Evolutionary conservation across 2,797 vertebrate species (phyloP), one percentile per base, ranked within the genome.

Genomic region (Neoniphon sammara): DNA sequence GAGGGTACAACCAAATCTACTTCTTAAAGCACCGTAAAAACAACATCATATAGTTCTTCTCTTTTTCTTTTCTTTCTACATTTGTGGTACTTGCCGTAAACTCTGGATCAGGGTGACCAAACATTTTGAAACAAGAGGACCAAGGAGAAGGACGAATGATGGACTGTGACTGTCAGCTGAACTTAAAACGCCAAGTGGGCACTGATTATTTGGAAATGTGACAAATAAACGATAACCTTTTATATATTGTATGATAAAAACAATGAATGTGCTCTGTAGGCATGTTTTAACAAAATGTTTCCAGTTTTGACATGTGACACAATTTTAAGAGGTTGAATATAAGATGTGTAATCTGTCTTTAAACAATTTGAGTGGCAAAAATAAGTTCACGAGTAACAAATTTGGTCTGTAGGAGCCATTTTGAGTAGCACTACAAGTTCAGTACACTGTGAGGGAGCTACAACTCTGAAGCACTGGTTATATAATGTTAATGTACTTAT

Each of bases 1-100:
- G n/a, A 85, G 94, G 94, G 94, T 95, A 93, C 18, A 0, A 5
- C 59, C 49, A 20, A 8, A 10, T 70, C 27, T 47, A 11, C 15
- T 42, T 17, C 30, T 55, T 50, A 44, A 1, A 77, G 17, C 0
- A 9, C 47, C 27, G 11, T 59, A 17, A 57, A 63, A 62, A 25
- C 25, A 31, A 49, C 5, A 57, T 6, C 1, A 27, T 23, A 25
- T 30, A 14, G 30, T 39, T 23, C 4, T 30, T 59, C 23, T 34
- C 12, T 44, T 67, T 27, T 61, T 61, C 6, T 18, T 8, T 34
- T 34, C 31, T 34, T 34, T 34, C 5, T 20, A 18, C 47, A 2
- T 49, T 20, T 20, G 18, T 49, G n/a, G 17, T n/a, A 10, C 42
- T 55, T 2, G 20, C 21, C 59, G 0, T 15, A 23, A 49, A 42